phyloP scores from a whole-genome alignment of 2,113 vertebrate species.

The Meles meles region DNA sequence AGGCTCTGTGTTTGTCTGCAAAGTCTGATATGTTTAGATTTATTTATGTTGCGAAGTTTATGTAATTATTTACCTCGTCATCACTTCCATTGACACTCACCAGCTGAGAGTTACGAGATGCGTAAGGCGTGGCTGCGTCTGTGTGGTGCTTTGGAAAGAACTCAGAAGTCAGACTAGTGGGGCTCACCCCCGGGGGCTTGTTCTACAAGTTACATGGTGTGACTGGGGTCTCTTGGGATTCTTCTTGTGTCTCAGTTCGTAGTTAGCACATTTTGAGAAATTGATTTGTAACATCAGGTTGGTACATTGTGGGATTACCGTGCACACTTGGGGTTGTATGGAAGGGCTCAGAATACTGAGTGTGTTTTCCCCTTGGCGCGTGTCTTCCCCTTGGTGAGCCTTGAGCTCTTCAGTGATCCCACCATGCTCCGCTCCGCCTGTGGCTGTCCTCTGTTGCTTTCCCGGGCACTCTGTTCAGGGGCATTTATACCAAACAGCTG shows the following conservation, averaged over 20 bases:
- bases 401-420: too few species aligned
- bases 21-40: neutral
- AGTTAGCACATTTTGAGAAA: neutral
- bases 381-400: neutral
- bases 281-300: neutral
- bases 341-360: neutral
- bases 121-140: neutral
- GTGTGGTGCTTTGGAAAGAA: neutral
- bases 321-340: neutral
- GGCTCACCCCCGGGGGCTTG: too few species aligned
- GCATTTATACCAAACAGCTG: accelerated
- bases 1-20: neutral
- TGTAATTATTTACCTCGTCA: neutral
- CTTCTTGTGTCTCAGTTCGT: neutral
- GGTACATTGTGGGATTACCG: neutral
- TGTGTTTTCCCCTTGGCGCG: neutral
- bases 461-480: accelerated
- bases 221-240: neutral
- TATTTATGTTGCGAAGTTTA: neutral
- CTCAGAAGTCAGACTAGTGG: accelerated
- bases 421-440: accelerated
- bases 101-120: slow-evolving; percentile 23
- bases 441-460: accelerated
- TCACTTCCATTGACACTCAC: slow-evolving; percentile 12
- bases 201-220: accelerated